Base-by-base conservation (phyloP, 2,113 vertebrate species). In the Theristicus caerulescens region DNA sequence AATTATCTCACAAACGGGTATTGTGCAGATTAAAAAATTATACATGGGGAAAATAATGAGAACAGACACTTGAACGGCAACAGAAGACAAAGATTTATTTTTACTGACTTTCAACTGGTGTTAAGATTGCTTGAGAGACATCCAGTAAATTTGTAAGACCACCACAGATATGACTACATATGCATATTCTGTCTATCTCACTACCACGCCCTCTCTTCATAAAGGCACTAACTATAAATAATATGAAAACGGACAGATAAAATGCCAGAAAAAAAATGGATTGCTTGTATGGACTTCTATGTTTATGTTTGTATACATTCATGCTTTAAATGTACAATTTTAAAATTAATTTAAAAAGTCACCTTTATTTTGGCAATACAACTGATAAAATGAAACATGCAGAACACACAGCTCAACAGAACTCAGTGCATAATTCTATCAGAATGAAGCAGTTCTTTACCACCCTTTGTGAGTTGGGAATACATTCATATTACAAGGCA, bases 211-310 rank as follows among this genome's bases (percentile, higher is more conserved):
- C 91, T 94, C 88, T 96, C 94, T 94, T 91, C 83, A 65, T 97
- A 97, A 97, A 97, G 97, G 96, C 96, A 98, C 97, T 97, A 97
- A 77, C 96, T 97, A 97, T 92, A 96, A 97, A 93, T 92, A 94
- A 94, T 65, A 84, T 5, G 15, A 78, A 89, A 95, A 85, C 7
- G 10, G 57, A 94, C 84, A 91, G 64, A 85, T 62, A 91, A 89
- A 94, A 97, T 69, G 72, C 52, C 73, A 83, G 73, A 86, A 72
- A 70, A 62, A 55, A n/a, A 72, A 22, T 3, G 2, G 73, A 70
- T 54, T 79, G 74, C 71, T 67, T 90, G 57, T 95, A 90, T 93
- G 95, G 90, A 77, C 8, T 54, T 73, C 90, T 86, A 31, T 87
- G 79, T 94, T 93, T 71, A 85, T 90, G 91, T 86, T 70, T 61